A percentile compares a stretch with the other conserved stretches of the same genome.
Evolutionary conservation across 2,888 invertebrate genomes (phyloP).

Genomic region (Cacoxenus indagator): DNA sequence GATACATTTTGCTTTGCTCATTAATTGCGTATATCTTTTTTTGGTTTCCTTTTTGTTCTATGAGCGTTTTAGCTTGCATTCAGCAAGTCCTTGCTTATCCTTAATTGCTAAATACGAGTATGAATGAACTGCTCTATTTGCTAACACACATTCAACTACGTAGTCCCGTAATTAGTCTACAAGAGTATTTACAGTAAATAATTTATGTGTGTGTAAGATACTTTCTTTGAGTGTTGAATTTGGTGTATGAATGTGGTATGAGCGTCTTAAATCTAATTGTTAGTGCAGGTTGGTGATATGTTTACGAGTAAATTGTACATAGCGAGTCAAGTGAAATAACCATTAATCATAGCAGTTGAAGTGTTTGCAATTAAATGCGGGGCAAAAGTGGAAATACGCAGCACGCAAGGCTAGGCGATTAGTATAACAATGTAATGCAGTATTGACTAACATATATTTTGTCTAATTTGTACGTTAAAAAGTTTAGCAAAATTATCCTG

Average conservation of each 20-base stretch:
- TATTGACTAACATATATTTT: too few relatives aligned
- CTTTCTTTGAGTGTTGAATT: background rate
- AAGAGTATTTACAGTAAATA: background rate
- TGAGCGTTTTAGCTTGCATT: slow-evolving; percentile 2
- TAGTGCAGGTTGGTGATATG: too few relatives aligned
- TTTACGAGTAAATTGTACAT: too few relatives aligned
- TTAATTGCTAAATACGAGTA: background rate
- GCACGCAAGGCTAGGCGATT: too few relatives aligned
- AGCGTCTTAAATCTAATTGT: background rate
- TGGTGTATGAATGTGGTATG: background rate
- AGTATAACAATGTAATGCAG: too few relatives aligned
- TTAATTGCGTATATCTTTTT: background rate
- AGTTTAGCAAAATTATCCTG: too few relatives aligned
- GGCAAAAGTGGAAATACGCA: too few relatives aligned
- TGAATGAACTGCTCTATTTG: too few relatives aligned
- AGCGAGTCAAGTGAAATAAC: too few relatives aligned
- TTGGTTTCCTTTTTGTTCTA: background rate
- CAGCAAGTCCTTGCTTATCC: background rate
- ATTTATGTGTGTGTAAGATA: background rate
- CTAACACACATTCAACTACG: background rate
- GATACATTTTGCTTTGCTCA: background rate
- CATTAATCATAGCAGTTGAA: too few relatives aligned
- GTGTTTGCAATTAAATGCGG: too few relatives aligned
- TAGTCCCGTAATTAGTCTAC: background rate
- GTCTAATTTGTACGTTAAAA: too few relatives aligned